Percentiles rank a stretch among this genome's conserved stretches.
Conservation (phyloP, 2,113 vertebrate species). For the Arenaria interpres region DNA sequence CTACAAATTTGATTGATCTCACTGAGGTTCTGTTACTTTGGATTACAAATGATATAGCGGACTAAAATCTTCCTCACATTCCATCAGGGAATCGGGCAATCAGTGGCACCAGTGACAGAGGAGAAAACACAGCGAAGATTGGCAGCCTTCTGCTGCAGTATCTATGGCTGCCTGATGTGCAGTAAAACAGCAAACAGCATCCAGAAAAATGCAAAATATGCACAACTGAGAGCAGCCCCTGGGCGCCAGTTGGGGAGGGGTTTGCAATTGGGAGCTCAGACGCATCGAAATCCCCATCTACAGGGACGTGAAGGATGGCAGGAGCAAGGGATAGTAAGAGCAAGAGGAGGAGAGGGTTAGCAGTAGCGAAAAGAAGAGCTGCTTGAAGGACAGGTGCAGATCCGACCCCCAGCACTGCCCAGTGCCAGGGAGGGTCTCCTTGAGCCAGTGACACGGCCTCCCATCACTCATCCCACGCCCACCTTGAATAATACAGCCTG, state of each 20-base stretch:
- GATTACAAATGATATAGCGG: neutral
- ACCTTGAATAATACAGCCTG: neutral
- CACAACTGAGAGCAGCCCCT: neutral
- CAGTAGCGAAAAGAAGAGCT: neutral
- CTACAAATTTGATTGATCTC: neutral
- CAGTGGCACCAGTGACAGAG: neutral
- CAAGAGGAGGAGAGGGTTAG: neutral
- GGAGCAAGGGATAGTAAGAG: neutral
- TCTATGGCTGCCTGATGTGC: neutral
- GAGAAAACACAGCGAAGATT: neutral
- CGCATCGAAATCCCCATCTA: neutral
- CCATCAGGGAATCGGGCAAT: neutral
- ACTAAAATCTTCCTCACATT: neutral
- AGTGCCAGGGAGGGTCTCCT: neutral
- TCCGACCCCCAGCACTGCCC: neutral
- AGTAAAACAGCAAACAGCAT: neutral
- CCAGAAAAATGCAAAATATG: neutral
- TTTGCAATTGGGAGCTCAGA: neutral
- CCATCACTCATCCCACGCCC: neutral
- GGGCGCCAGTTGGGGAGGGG: fast-evolving
- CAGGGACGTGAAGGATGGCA: neutral
- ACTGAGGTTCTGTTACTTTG: neutral
- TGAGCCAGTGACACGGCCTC: fast-evolving
- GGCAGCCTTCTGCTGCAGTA: neutral
- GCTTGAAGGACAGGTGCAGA: neutral